Evolutionary conservation across 2,888 invertebrate genomes (phyloP).

Genomic region (Drosophila siamana): DNA sequence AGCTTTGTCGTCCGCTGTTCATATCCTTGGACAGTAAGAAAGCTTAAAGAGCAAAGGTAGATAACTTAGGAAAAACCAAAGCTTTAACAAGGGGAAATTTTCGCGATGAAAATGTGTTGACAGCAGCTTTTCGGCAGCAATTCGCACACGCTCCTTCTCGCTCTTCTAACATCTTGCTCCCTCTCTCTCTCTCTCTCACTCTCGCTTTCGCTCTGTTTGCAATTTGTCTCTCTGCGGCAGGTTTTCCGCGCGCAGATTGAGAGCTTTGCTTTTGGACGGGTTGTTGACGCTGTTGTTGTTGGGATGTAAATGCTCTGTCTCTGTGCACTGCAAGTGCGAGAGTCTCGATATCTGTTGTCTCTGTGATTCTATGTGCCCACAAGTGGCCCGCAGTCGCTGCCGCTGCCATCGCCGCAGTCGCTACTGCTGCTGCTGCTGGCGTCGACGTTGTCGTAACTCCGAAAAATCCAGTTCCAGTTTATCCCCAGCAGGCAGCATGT

Average conservation of each 20-base stretch:
- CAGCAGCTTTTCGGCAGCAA: slow-evolving; percentile 17
- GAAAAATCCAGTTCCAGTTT: slow-evolving; percentile 84
- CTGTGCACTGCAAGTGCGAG: slow-evolving; percentile 37
- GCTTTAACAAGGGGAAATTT: slow-evolving; percentile 56
- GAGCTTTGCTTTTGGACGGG: slow-evolving; percentile 58
- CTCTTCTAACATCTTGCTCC: neutral
- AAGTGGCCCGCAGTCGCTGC: slow-evolving; percentile 49
- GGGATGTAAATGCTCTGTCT: slow-evolving; percentile 51
- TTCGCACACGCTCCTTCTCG: neutral
- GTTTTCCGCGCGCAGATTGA: slow-evolving; percentile 56
- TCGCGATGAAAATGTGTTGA: slow-evolving; percentile 5
- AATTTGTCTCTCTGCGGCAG: neutral
- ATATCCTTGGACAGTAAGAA: neutral
- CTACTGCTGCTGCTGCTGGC: slow-evolving; percentile 26
- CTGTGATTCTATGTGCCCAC: slow-evolving; percentile 66
- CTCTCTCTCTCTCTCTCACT: slow-evolving; percentile 18
- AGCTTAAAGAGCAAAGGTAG: neutral
- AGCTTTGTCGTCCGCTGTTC: neutral
- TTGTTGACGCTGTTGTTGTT: slow-evolving; percentile 36
- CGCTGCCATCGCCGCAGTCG: neutral
- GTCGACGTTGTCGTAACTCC: slow-evolving; percentile 67
- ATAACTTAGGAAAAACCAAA: slow-evolving; percentile 10
- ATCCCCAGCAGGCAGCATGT: slow-evolving; percentile 85
- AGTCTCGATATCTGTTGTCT: slow-evolving; percentile 66
- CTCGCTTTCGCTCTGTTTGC: slow-evolving; percentile 12